Base-by-base conservation (phyloP, 2,113 vertebrate genomes). In the Otis tarda region DNA sequence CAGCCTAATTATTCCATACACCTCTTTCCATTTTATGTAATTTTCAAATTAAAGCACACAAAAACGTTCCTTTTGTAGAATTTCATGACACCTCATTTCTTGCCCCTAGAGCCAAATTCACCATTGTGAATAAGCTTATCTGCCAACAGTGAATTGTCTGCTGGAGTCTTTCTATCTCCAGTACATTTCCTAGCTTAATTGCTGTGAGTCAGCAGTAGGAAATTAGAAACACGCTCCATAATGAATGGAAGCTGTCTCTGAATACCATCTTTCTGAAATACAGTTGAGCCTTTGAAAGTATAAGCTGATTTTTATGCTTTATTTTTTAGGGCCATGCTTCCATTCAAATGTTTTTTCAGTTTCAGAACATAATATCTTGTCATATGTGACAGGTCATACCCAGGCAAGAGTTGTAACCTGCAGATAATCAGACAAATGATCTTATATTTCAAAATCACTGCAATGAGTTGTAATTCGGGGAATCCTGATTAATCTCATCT, bases 141-240 rank as follows among this genome's bases (percentile, higher is more conserved):
- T 88, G 78, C 92, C 94, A 94, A 6, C 6, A 10, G 30, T 85
- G 74, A 80, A 68, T 86, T 92, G 35, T 75, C 45, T 89, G 85
- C 39, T 33, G 33, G 41, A 70, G 56, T 64, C 84, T 93, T 71
- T 91, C 61, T 84, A 1, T 75, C 70, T 75, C 4, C 2, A 41
- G 22, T 64, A 1, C 52, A 53, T 91, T 82, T 92, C 35, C 82
- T 59, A 39, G 28, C 60, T 93, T 93, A 92, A 92, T 94, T 95
- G 90, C 85, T 73, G n/a, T 96, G 85, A 88, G 85, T 96, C 95
- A 97, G 88, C 75, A 90, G 45, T 35, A 85, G 94, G 79, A 94
- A 93, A 88, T 94, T 76, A 70, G 67, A 92, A 93, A 39, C 23
- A 47, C 15, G 1, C n/a, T 95, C 77, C 49, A 53, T 87, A 93